Evolutionary conservation across 2,113 vertebrate species (phyloP).

Genomic region (Rhea pennata): DNA sequence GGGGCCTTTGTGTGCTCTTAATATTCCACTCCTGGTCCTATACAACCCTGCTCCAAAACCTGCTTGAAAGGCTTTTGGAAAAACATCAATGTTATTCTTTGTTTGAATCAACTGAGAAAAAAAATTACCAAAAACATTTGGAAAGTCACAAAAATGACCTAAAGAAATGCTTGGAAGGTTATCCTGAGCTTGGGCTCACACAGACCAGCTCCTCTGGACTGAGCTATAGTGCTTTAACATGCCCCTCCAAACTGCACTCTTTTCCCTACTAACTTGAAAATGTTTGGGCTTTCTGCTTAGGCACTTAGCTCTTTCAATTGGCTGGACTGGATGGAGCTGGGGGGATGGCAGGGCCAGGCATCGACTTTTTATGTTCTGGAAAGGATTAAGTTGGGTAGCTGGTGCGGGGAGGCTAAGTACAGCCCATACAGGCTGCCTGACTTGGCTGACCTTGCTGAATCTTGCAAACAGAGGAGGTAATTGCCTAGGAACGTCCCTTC

Average conservation of each 20-base stretch:
- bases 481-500: not conserved
- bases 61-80: conserved; percentile 1
- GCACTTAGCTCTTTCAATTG: fast-evolving
- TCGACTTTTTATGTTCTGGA: not conserved
- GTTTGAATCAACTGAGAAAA: conserved; percentile 31
- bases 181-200: not conserved
- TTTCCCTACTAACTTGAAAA: not conserved
- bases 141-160: conserved; percentile 7
- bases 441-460: not conserved
- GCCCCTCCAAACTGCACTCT: not conserved
- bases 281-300: not conserved
- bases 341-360: not conserved
- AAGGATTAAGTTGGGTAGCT: not conserved
- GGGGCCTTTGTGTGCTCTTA: not conserved
- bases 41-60: not conserved
- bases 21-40: not conserved
- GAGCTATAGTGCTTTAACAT: not conserved
- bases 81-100: not conserved
- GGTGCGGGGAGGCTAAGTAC: fast-evolving
- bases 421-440: fast-evolving
- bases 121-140: conserved; percentile 6
- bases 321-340: not conserved
- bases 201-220: not conserved
- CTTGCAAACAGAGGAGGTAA: not conserved
- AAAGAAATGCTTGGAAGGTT: not conserved